Evolutionary conservation across 2,797 vertebrate species (phyloP), one percentile per base, ranked within the genome.

Genomic region (Echeneis naucrates): DNA sequence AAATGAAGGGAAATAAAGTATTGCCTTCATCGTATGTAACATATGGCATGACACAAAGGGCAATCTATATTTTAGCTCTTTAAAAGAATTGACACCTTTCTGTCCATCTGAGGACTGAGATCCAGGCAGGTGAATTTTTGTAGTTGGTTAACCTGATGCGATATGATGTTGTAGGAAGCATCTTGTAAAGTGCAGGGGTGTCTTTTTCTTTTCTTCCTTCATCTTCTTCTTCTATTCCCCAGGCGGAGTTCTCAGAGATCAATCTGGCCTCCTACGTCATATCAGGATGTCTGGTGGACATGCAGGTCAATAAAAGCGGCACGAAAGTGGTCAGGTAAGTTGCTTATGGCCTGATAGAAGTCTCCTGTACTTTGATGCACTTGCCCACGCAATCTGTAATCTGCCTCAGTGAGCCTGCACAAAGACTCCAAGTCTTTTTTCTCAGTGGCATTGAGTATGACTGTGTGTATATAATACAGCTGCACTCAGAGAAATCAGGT

Each of bases 171-270:
- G 47, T 42, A 9, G 26, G 40, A 52, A 5, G 4, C 35, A 47
- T 40, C 33, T 10, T 63, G 27, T 67, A 33, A 77, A 47, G 10
- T 42, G 7, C 48, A 6, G 5, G 12, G 35, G 3, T 3, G 2
- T 48, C 68, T 57, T 51, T 69, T n/a, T 63, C 70, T 24, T 73
- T 16, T 75, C 24, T n/a, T 68, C 47, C 89, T n/a, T n/a, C n/a
- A n/a, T 48, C 68, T 57, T 51, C 71, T n/a, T 63, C 72, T 24
- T 73, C 16, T 75, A 24, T n/a, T 68, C 47, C 89, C 1, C 91
- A 99, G 98, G 98, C 97, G 0, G 97, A 99, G 90, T 99, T 99
- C 91, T 96, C 96, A 0, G 97, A 99, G 93, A 81, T 99, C 87
- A 99, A 99, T 86, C 91, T 99, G 85, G 97, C 96, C 0, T 95